A percentile compares a stretch with the other conserved stretches of the same genome.
These are phyloP conservation scores for Nematopogon swammerdamellus DNA, from an alignment of 2,888 invertebrate genomes.

Conservation along the genomic window DNA sequence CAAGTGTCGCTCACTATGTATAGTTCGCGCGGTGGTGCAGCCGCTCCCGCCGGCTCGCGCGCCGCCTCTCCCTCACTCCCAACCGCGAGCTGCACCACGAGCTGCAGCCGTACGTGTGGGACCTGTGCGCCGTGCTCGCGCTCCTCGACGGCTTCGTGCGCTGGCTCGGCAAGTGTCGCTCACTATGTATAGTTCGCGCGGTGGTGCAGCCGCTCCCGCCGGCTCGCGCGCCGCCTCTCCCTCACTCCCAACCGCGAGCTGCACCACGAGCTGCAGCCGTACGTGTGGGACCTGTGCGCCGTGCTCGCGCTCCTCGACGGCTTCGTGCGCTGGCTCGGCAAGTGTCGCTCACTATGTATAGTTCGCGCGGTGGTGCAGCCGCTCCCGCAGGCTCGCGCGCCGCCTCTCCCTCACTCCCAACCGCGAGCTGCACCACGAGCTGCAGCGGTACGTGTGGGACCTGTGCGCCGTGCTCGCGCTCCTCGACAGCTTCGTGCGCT, in stretches of 20 bases:
- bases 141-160: constrained; percentile 86
- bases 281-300: constrained; percentile 93
- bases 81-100: constrained; percentile 89
- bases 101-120: constrained; percentile 94
- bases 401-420: constrained; percentile 68
- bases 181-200: no score
- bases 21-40: constrained; percentile 72
- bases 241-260: constrained; percentile 77
- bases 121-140: constrained; percentile 86
- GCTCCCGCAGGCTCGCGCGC: no score
- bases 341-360: no score
- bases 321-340: constrained; percentile 91
- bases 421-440: constrained; percentile 83
- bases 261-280: constrained; percentile 89
- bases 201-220: no score
- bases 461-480: constrained; percentile 86
- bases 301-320: constrained; percentile 86
- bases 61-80: constrained; percentile 66
- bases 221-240: constrained; percentile 71
- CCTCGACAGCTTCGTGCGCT: constrained; percentile 86
- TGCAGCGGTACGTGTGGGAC: constrained; percentile 96
- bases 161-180: constrained; percentile 77
- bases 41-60: constrained; percentile 69
- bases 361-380: no score
- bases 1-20: constrained; percentile 47